phyloP scores from a whole-genome alignment of 23 tunicate species.

The Trididemnum clinides region DNA sequence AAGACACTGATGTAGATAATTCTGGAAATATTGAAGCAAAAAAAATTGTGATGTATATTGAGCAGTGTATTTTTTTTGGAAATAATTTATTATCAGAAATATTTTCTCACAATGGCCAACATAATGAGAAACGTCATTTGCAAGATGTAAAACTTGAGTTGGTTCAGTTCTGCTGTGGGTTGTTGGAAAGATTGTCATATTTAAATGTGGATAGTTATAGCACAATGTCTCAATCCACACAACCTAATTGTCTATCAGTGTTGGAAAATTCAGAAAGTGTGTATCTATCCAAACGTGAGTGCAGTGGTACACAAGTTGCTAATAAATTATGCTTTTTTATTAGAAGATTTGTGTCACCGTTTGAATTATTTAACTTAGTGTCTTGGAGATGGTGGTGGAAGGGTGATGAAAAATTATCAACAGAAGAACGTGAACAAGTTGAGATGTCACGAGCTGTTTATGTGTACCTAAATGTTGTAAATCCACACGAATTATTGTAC shows the following conservation, averaged over 20 bases:
- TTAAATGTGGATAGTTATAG: constrained; percentile 27
- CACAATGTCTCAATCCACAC: too few relatives aligned
- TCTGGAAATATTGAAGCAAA: constrained; percentile 16
- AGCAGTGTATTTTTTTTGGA: too few relatives aligned
- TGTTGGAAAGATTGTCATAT: constrained; percentile 40
- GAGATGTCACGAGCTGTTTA: constrained; percentile 2
- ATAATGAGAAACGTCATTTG: too few relatives aligned
- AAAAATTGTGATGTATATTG: constrained; percentile 30
- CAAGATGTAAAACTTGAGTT: too few relatives aligned
- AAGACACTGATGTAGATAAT: constrained; percentile 40
- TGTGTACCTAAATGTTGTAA: neutral
- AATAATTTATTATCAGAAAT: too few relatives aligned
- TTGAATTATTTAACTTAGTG: neutral
- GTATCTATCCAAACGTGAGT: too few relatives aligned
- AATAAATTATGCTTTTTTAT: neutral
- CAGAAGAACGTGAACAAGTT: constrained; percentile 15
- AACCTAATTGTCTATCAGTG: too few relatives aligned
- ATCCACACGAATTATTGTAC: neutral
- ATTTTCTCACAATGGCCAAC: too few relatives aligned
- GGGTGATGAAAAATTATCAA: neutral
- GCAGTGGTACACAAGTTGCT: too few relatives aligned
- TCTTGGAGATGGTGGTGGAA: neutral
- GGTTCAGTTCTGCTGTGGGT: neutral
- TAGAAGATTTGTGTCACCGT: neutral
- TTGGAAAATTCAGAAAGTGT: too few relatives aligned